Evolutionary conservation across 2,888 invertebrate genomes (phyloP), one percentile per base, ranked within the genome.

Genomic region (Palloptera scutellata): DNA sequence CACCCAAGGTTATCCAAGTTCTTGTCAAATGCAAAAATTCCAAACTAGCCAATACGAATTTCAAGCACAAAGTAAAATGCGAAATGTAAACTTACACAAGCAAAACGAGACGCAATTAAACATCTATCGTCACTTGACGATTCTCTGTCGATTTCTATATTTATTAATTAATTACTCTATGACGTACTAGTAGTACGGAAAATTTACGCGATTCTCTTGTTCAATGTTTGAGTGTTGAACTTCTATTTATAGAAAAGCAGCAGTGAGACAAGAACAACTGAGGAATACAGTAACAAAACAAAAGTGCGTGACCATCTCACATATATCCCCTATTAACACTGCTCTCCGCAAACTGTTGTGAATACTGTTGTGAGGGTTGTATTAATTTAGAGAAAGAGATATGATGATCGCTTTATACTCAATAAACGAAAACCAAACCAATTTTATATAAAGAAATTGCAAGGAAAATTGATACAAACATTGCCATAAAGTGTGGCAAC

Each of bases 81-180:
- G 5, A 48, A 48, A 48, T 10, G n/a, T 15, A 48, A 48, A 48
- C 48, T 8, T 10, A 48, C 11, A 9, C 48, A 15, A 48, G n/a
- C 48, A 48, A 48, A 48, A 15, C 48, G 48, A 48, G 48, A 48
- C 48, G 48, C 48, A 48, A 48, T 48, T 48, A 48, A 48, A 10
- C 15, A 11, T 11, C 15, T 15, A 48, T n/a, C 13, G 13, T 11
- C 48, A 48, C 48, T 48, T 15, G 48, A 48, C 8, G 48, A 48
- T 15, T 48, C 45, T 53, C 53, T 53, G 19, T 19, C 53, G 17
- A 53, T n/a, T 53, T 15, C 11, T 19, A 63, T 73, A 55, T 19
- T 66, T 70, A 70, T 68, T 70, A 70, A 70, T 70, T 72, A 72
- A 68, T 71, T 72, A 72, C 74, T 68, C 68, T 65, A 69, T 72